A percentile compares a stretch with the other conserved stretches of the same genome.
These are phyloP conservation scores for Idris sp. DNA, from an alignment of 1,140 invertebrate species.

Conservation along the genomic window DNA sequence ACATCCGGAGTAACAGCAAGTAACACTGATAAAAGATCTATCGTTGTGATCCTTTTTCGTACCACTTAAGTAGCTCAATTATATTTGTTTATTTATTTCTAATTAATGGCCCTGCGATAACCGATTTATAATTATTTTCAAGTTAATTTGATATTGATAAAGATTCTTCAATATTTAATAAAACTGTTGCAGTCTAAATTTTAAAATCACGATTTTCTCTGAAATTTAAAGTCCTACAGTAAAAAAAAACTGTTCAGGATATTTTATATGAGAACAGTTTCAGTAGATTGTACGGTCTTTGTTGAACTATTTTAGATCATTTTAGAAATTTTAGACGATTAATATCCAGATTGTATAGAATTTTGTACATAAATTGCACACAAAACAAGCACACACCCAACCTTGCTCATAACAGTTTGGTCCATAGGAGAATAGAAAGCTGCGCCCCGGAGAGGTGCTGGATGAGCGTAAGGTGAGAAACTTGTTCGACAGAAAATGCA, in stretches of 20 bases:
- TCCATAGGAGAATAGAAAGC: slow-evolving; percentile 88
- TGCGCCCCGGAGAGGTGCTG: slow-evolving; percentile 93
- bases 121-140: no score
- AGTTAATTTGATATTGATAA: no score
- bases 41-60: not conserved
- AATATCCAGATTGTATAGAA: slow-evolving; percentile 49
- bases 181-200: no score
- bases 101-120: not conserved
- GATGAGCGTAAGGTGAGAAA: slow-evolving; percentile 95
- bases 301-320: slow-evolving; percentile 39
- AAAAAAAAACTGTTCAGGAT: no score
- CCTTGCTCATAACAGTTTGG: slow-evolving; percentile 74
- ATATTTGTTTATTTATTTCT: slow-evolving; percentile 12
- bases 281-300: slow-evolving; percentile 33
- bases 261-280: no score
- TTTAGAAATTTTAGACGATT: slow-evolving; percentile 51
- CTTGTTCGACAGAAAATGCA: slow-evolving; percentile 57
- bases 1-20: slow-evolving; percentile 48
- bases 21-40: slow-evolving; percentile 51
- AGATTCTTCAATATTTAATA: no score
- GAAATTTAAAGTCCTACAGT: no score
- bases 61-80: not conserved
- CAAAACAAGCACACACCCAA: slow-evolving; percentile 68
- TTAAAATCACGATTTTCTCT: not conserved
- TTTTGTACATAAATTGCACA: slow-evolving; percentile 61